phyloP scores from a whole-genome alignment of 2,797 vertebrate species.

The Oophaga sylvatica region DNA sequence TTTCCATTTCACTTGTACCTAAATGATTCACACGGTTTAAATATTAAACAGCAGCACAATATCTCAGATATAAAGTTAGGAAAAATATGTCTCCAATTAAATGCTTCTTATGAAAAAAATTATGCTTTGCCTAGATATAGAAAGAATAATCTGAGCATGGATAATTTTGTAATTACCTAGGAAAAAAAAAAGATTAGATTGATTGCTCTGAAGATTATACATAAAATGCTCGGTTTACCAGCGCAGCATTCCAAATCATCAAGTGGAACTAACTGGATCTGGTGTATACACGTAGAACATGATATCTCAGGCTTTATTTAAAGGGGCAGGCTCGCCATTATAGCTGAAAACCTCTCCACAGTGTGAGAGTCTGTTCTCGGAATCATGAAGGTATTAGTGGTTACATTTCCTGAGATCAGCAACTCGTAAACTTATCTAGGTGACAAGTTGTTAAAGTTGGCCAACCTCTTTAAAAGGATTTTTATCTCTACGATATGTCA shows the following conservation, averaged over 20 bases:
- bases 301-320: neutral
- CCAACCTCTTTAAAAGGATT: no score
- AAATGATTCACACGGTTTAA: neutral
- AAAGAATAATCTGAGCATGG: conserved; percentile 23
- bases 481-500: no score
- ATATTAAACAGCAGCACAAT: neutral
- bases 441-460: no score
- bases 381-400: no score
- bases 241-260: conserved; percentile 11
- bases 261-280: neutral
- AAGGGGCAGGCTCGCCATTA: no score
- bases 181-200: conserved; percentile 43
- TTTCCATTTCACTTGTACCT: neutral
- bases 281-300: neutral
- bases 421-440: no score
- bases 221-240: neutral
- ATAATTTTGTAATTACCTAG: conserved; percentile 52
- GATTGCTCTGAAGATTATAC: conserved; percentile 26
- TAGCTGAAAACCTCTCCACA: no score
- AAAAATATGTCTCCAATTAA: conserved; percentile 32
- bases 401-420: no score
- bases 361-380: no score
- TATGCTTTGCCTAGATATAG: conserved; percentile 33
- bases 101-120: conserved; percentile 25
- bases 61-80: neutral